Conservation (phyloP, 2,888 invertebrate genomes). For the Callinectes sapidus region DNA sequence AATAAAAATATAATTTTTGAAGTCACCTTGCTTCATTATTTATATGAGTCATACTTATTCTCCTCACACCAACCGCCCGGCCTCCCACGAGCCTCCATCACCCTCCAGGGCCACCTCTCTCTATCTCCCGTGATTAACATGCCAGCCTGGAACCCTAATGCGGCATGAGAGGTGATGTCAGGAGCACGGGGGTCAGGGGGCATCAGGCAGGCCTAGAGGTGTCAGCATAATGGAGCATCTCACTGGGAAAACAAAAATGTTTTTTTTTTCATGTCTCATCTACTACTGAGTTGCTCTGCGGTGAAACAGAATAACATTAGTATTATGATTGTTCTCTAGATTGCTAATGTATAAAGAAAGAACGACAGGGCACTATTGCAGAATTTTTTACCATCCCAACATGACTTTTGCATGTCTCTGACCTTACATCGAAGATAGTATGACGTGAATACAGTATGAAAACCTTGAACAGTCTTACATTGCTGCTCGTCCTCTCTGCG, state of each 20-base stretch:
- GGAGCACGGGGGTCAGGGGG: constrained; percentile 20
- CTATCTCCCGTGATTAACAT: constrained; percentile 45
- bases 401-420: background rate
- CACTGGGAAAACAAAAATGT: constrained; percentile 34
- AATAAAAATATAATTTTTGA: background rate
- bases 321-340: background rate
- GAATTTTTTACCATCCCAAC: background rate
- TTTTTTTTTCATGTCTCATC: background rate
- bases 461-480: background rate
- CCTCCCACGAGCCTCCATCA: background rate
- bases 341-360: background rate
- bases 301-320: background rate
- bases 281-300: background rate
- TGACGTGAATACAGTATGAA: background rate
- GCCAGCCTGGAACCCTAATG: constrained; percentile 38
- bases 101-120: constrained; percentile 25
- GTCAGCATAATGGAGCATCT: constrained; percentile 21
- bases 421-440: background rate
- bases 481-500: background rate
- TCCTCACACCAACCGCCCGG: background rate
- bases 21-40: background rate
- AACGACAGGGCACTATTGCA: background rate
- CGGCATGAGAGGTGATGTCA: constrained; percentile 34
- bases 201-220: constrained; percentile 43
- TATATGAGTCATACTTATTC: constrained; percentile 1